A percentile compares a stretch with the other conserved stretches of the same genome.
phyloP scores from a whole-genome alignment of 2,113 vertebrate genomes.

The Psilopsiagon aymara region DNA sequence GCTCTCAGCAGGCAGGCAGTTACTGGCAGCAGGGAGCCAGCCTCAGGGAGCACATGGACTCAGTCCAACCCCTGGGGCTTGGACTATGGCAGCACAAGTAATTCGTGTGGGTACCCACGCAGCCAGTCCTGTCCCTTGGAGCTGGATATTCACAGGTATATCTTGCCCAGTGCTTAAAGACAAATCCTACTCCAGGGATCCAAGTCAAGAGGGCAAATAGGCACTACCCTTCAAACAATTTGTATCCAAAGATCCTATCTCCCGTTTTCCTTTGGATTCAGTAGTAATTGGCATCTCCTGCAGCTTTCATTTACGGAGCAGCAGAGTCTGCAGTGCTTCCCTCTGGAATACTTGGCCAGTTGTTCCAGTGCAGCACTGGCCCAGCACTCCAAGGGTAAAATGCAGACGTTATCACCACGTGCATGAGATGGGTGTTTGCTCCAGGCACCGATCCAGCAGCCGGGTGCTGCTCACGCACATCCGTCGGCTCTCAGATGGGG shows the following conservation, averaged over 20 bases:
- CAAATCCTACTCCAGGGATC: background rate
- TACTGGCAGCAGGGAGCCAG: background rate
- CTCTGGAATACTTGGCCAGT: background rate
- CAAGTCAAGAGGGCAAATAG: background rate
- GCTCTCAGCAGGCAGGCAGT: background rate
- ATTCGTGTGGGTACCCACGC: rapidly evolving
- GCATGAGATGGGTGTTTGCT: background rate
- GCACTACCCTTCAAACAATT: background rate
- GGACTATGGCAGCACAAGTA: rapidly evolving
- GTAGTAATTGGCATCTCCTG: rapidly evolving
- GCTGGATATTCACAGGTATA: rapidly evolving
- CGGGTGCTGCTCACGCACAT: conserved; percentile 14
- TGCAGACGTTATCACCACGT: background rate
- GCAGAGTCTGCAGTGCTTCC: background rate
- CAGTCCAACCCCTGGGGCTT: background rate
- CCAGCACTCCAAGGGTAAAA: background rate
- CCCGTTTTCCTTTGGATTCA: background rate
- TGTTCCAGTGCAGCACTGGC: rapidly evolving
- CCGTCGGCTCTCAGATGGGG: background rate
- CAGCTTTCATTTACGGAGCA: rapidly evolving
- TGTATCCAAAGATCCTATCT: background rate
- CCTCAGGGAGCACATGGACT: rapidly evolving
- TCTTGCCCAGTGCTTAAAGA: background rate
- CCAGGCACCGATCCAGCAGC: background rate
- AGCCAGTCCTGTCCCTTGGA: rapidly evolving